Percentiles rank a stretch among this genome's conserved stretches.
phyloP scores from a whole-genome alignment of 2,888 invertebrate genomes.

The Drosophila prolongata region DNA sequence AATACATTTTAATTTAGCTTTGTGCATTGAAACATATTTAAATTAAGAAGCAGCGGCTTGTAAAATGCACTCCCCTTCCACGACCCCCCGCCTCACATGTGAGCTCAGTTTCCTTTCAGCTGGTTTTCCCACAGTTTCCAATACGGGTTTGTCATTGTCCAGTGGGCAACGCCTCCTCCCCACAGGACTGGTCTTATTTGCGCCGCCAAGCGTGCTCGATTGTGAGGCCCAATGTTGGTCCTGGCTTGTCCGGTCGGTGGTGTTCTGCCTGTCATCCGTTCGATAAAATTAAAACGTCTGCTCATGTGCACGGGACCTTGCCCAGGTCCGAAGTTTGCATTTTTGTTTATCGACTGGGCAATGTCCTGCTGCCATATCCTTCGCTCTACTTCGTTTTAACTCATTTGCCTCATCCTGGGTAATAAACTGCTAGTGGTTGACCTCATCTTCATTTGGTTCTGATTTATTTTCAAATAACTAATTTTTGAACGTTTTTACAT shows the following conservation, averaged over 20 bases:
- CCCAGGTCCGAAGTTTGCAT: slow-evolving; percentile 57
- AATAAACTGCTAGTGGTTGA: slow-evolving; percentile 5
- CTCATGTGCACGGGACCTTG: slow-evolving; percentile 61
- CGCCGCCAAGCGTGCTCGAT: slow-evolving; percentile 70
- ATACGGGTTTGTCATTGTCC: slow-evolving; percentile 72
- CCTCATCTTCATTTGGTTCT: slow-evolving; percentile 22
- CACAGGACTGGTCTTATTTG: slow-evolving; percentile 60
- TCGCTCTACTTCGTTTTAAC: slow-evolving; percentile 41
- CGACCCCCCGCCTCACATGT: slow-evolving; percentile 24
- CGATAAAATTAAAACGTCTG: slow-evolving; percentile 77
- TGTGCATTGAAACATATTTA: slow-evolving; percentile 80
- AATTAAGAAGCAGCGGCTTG: slow-evolving; percentile 78
- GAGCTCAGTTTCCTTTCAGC: slow-evolving; percentile 43
- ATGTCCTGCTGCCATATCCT: slow-evolving; percentile 35
- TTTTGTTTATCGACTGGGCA: slow-evolving; percentile 69
- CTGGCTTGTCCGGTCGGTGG: slow-evolving; percentile 16
- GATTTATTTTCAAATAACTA: too few species aligned
- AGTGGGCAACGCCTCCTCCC: slow-evolving; percentile 45
- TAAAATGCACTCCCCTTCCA: slow-evolving; percentile 65
- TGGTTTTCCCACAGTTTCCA: slow-evolving; percentile 47
- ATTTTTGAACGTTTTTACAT: too few species aligned
- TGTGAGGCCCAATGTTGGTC: slow-evolving; percentile 42
- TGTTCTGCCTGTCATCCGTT: slow-evolving; percentile 57
- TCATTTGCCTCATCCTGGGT: slow-evolving; percentile 21
- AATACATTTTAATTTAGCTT: slow-evolving; percentile 78